Base-by-base conservation (phyloP, 2,113 vertebrate species). In the Penelope pileata region DNA sequence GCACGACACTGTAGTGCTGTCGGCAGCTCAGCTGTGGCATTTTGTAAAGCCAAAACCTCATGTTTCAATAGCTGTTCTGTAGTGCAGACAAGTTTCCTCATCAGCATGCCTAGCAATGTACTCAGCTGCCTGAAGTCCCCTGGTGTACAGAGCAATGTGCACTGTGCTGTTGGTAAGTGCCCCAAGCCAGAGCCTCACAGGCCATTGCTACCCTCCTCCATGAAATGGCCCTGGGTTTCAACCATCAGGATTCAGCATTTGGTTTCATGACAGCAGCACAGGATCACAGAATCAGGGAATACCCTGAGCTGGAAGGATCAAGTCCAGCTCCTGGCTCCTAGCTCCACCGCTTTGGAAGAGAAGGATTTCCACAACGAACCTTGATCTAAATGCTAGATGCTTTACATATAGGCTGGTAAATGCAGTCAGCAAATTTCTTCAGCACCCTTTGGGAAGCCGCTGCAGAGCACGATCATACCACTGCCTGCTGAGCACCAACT, bases 131-230 rank as follows among this genome's bases (percentile, higher is more conserved):
- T 38, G 12, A 87, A 2, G 0, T 45, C 9, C 45, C 27, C 45
- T 38, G 50, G 11, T 4, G 2, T 43, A 29, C 0, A 54, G 12
- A 12, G 12, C 16, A 76, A 48, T 16, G 30, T 3, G 1, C 9
- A 4, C 11, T 1, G 0, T 12, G 11, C 12, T 22, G 5, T 9
- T 42, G 7, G 19, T 22, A 27, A 32, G 18, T n/a, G 60, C n/a
- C 30, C 12, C 2, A 1, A 24, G 16, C 27, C 74, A 67, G 10
- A 70, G 27, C 14, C 47, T 36, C 14, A 30, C 13, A 0, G 1
- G 12, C 10, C 6, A 19, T 5, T 23, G 19, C n/a, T 8, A 27
- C 12, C 8, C 19, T 30, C 43, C 64, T 51, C 40, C 27, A 26
- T 36, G 50, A 50, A 34, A 47, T 45, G 15, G 29, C 29, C 8